Evolutionary conservation across 2,888 invertebrate species (phyloP).

Genomic region (Idaea biselata): DNA sequence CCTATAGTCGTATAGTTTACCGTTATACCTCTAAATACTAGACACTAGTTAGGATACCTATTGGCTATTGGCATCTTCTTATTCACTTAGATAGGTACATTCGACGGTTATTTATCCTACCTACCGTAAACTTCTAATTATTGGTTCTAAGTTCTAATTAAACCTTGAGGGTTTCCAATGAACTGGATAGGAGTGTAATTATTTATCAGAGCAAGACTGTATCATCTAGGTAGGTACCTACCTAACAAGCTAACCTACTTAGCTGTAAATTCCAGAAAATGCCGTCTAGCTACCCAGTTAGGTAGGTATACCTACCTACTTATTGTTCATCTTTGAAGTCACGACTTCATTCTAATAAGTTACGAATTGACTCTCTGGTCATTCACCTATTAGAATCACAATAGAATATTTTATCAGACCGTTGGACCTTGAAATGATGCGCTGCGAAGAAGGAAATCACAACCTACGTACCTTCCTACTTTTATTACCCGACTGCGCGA

Average conservation of each 20-base stretch:
- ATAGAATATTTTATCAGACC: slow-evolving; percentile 27
- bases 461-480: not conserved
- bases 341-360: slow-evolving; percentile 42
- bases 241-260: too few relatives aligned
- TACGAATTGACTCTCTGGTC: slow-evolving; percentile 37
- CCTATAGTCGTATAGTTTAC: too few relatives aligned
- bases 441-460: not conserved
- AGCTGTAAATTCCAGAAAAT: not conserved
- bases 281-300: slow-evolving; percentile 7
- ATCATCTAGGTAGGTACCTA: too few relatives aligned
- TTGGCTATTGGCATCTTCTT: too few relatives aligned
- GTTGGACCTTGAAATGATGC: slow-evolving; percentile 21
- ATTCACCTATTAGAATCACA: slow-evolving; percentile 34
- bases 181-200: too few relatives aligned
- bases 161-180: too few relatives aligned
- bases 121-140: not conserved
- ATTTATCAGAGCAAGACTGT: not conserved
- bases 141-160: too few relatives aligned
- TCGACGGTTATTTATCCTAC: too few relatives aligned
- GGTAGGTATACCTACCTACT: too few relatives aligned
- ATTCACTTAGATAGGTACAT: too few relatives aligned
- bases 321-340: slow-evolving; percentile 34
- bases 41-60: too few relatives aligned
- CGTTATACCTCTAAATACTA: too few relatives aligned
- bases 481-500: not conserved